These are phyloP conservation scores for Fregata magnificens DNA, from an alignment of 2,113 vertebrate species.

Conservation along the genomic window DNA sequence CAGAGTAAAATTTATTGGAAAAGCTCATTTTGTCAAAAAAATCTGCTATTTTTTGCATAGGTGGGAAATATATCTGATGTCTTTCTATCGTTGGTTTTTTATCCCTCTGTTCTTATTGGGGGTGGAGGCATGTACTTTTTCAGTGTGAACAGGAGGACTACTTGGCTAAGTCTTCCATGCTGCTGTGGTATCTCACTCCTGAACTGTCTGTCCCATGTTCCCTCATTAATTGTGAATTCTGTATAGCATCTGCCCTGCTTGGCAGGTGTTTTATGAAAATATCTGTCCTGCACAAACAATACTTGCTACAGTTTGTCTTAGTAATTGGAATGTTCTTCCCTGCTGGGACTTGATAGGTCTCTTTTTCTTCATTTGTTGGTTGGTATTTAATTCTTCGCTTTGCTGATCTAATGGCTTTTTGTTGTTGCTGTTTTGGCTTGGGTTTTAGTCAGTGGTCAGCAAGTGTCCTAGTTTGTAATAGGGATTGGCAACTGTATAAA, in stretches of 20 bases:
- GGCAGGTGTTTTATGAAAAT: constrained; percentile 30
- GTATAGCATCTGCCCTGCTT: not conserved
- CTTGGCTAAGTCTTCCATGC: not conserved
- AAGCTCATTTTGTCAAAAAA: not conserved
- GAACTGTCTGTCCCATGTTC: not conserved
- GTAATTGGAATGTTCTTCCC: constrained; percentile 51
- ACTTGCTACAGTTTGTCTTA: constrained; percentile 8
- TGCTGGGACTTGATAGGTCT: not conserved
- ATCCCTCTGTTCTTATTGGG: not conserved
- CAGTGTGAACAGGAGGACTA: not conserved
- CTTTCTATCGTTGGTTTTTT: not conserved
- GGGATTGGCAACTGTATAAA: not conserved
- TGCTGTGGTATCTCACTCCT: not conserved
- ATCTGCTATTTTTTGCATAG: not conserved
- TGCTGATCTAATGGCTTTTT: constrained; percentile 29
- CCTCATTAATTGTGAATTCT: not conserved
- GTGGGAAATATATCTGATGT: not conserved
- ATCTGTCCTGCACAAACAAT: not conserved
- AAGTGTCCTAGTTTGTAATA: not conserved
- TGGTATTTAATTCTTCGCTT: not conserved
- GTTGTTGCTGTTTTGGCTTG: not conserved
- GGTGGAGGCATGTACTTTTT: not conserved
- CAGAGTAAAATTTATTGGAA: not conserved
- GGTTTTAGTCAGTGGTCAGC: not conserved
- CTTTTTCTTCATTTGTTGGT: not conserved